Evolutionary conservation across 1,140 invertebrate species (phyloP).

Genomic region (Brachionus sp.): DNA sequence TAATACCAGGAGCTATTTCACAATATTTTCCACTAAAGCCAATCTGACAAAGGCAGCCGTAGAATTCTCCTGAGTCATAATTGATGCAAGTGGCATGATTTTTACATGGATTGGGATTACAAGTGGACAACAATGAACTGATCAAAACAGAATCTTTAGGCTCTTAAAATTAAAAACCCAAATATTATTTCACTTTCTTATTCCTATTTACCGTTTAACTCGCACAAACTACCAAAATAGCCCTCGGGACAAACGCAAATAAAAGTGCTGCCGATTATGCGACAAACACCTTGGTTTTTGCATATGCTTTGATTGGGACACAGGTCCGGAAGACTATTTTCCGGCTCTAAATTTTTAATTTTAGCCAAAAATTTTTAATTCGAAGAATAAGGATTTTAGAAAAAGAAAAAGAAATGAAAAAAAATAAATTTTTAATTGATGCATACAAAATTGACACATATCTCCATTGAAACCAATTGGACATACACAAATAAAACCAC

Average conservation of each 20-base stretch:
- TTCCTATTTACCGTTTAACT: constrained; percentile 2
- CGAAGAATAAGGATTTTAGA: background rate
- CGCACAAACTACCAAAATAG: constrained; percentile 34
- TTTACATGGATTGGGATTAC: constrained; percentile 34
- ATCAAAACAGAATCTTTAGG: background rate
- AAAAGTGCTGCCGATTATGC: constrained; percentile 37
- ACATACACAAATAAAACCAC: constrained; percentile 69
- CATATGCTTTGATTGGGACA: constrained; percentile 30
- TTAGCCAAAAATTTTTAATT: background rate
- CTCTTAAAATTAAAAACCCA: background rate
- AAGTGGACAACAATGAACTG: background rate
- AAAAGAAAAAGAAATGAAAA: background rate
- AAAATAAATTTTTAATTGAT: background rate
- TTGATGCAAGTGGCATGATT: constrained; percentile 23
- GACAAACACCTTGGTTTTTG: constrained; percentile 39
- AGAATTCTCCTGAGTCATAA: constrained; percentile 23
- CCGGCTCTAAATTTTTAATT: background rate
- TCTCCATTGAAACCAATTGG: constrained; percentile 59
- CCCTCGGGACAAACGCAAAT: constrained; percentile 41
- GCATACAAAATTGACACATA: constrained; percentile 44
- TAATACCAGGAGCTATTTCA: background rate
- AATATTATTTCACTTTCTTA: background rate
- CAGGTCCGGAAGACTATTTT: background rate
- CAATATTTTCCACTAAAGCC: constrained; percentile 35
- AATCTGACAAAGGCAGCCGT: constrained; percentile 22